Evolutionary conservation across 1,140 invertebrate species (phyloP).

Genomic region (Homarus americanus): DNA sequence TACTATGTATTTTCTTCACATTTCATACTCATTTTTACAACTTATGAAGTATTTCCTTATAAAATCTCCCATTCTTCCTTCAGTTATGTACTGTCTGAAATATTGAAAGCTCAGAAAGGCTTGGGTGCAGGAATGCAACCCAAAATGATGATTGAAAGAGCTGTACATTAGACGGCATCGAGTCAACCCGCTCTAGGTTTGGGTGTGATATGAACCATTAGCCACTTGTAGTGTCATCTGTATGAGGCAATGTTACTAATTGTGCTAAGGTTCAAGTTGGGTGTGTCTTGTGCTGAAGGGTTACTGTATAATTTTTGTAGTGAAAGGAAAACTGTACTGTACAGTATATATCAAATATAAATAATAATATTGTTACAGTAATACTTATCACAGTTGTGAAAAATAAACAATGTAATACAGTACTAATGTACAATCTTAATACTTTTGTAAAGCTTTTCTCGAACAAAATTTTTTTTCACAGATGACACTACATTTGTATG

Average conservation of each 20-base stretch:
- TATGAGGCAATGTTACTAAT: no score
- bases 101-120: conserved; percentile 7
- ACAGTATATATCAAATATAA: no score
- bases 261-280: no score
- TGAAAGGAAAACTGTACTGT: no score
- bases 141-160: background rate
- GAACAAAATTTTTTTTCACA: background rate
- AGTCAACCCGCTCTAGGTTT: conserved; percentile 47
- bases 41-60: background rate
- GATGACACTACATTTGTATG: background rate
- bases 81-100: background rate
- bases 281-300: no score
- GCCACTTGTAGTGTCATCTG: background rate
- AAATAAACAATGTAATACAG: no score
- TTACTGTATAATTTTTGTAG: no score
- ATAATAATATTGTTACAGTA: no score
- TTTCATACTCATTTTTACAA: background rate
- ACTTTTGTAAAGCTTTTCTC: no score
- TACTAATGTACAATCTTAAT: no score
- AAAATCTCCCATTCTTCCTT: background rate
- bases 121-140: background rate
- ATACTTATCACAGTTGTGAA: no score
- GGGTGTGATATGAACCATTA: conserved; percentile 4
- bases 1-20: background rate
- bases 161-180: conserved; percentile 37